A percentile compares a stretch with the other conserved stretches of the same genome.
Conservation (phyloP, 92 coral and sea anemone species). For the Palythoa caribaeorum region DNA sequence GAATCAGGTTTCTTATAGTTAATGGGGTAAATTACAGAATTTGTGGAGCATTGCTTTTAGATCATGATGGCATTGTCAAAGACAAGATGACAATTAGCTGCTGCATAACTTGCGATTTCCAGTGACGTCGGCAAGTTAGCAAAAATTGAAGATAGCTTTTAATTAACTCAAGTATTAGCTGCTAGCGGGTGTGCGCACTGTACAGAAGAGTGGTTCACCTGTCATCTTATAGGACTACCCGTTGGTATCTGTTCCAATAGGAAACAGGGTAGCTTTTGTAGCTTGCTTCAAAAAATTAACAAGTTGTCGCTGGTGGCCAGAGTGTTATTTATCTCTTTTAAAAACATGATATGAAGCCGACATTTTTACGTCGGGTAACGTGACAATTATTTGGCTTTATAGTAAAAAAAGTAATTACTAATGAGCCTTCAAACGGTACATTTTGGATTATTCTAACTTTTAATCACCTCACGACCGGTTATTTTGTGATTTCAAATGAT, state of each 20-base stretch:
- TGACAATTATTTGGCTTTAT: conserved; percentile 6
- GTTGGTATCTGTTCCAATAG: conserved; percentile 6
- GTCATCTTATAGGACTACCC: neutral
- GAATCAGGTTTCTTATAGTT: no score
- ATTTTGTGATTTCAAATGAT: neutral
- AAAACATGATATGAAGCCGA: neutral
- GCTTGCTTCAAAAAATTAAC: conserved; percentile 29
- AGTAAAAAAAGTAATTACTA: neutral
- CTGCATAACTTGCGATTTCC: neutral
- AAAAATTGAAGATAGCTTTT: conserved; percentile 14
- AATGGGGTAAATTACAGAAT: no score
- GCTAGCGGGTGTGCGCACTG: conserved; percentile 17
- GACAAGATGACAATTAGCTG: neutral
- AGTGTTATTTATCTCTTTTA: neutral
- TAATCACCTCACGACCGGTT: neutral
- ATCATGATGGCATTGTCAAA: neutral
- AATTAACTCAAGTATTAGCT: neutral
- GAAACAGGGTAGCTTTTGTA: neutral
- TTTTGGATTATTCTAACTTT: neutral
- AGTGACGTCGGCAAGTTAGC: neutral
- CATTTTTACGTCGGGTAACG: neutral
- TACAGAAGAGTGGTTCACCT: conserved; percentile 29
- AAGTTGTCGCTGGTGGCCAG: conserved; percentile 21
- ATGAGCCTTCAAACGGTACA: neutral
- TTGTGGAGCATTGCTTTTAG: no score